Evolutionary conservation across 2,888 invertebrate genomes (phyloP), one percentile per base, ranked within the genome.

Genomic region (Heliconius cydno): DNA sequence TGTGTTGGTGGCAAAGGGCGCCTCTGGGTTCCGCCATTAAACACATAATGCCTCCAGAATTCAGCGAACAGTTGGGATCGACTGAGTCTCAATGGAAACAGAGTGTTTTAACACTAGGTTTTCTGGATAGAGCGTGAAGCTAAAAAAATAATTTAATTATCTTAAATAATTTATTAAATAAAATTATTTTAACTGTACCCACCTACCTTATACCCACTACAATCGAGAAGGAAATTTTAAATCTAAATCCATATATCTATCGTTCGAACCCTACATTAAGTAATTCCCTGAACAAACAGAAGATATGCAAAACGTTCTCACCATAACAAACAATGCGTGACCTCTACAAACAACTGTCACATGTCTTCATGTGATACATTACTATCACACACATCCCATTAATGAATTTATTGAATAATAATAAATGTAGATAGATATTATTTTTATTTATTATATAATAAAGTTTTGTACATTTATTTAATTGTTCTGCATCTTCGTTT

Each of bases 271-370:
- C 65, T 75, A 65, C 38, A 60, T 38, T 73, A 75, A 65, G 63
- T 75, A 75, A 75, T 75, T 75, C 30, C 30, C 75, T 75, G 75
- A 75, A 75, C 65, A 75, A 75, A 75, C 75, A 75, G 41, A 75
- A 75, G 75, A 75, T 75, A 75, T 75, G 65, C 75, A 75, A 75
- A 75, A 75, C 75, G 65, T 22, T 75, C 65, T 28, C 41, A 46
- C 75, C 65, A 75, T 46, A 46, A 75, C 75, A 75, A 75, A 66
- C 75, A 75, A 73, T 66, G 65, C 65, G 63, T 75, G 75, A 75
- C 75, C 75, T 75, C 75, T 75, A 66, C 75, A 75, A 75, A 75
- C 63, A 75, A 75, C 75, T 75, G 75, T 75, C 75, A 75, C 75
- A 65, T 28, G 63, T 65, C 75, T 75, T 46, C 75, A 41, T 65